Evolutionary conservation across 2,113 vertebrate species (phyloP).

Genomic region (Gorsachius goisagi): DNA sequence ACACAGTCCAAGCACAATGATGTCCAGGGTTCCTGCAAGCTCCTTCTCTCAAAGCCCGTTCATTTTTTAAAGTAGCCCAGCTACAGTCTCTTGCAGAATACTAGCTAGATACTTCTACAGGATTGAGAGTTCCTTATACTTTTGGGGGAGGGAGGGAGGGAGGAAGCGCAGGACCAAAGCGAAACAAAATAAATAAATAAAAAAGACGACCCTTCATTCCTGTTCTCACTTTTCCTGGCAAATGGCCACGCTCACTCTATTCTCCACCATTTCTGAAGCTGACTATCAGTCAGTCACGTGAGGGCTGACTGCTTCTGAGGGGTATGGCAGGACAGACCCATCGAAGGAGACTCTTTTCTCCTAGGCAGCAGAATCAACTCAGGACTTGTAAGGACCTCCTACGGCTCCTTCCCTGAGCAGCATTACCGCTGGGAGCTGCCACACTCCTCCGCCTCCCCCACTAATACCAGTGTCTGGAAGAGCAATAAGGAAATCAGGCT

Average conservation of each 20-base stretch:
- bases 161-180: background rate
- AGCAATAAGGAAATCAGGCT: background rate
- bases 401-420: background rate
- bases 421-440: background rate
- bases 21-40: background rate
- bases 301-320: background rate
- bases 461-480: background rate
- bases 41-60: background rate
- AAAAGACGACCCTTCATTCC: background rate
- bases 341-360: background rate
- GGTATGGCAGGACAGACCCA: background rate
- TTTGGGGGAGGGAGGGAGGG: background rate
- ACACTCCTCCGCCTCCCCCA: background rate
- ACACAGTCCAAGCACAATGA: background rate
- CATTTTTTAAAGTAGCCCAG: background rate
- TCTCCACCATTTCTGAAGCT: background rate
- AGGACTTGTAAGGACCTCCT: background rate
- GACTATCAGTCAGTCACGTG: background rate
- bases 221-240: background rate
- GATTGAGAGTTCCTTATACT: background rate
- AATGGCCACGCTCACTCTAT: background rate
- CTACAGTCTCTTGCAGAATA: background rate
- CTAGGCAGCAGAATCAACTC: background rate
- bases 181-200: background rate
- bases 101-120: background rate